Conservation (phyloP, 2,888 invertebrate genomes). For the Pogonocherus hispidulus region DNA sequence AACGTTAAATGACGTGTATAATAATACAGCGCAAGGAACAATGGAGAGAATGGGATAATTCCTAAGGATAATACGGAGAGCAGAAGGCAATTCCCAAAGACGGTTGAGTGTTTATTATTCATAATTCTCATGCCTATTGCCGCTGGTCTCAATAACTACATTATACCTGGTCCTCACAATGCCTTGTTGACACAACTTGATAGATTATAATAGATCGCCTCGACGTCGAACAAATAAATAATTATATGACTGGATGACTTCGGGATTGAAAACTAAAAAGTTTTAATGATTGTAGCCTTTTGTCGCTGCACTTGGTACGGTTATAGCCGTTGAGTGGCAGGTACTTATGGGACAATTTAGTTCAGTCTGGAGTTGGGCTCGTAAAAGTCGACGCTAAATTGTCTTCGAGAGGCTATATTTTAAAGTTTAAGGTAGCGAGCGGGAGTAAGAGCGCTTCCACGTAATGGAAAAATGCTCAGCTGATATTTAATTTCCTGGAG, state of each 20-base stretch:
- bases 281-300: conserved; percentile 55
- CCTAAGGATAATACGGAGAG: neutral
- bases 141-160: conserved; percentile 47
- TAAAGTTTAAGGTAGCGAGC: conserved; percentile 24
- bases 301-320: conserved; percentile 50
- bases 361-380: conserved; percentile 8
- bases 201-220: conserved; percentile 59
- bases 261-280: conserved; percentile 52
- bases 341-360: conserved; percentile 48
- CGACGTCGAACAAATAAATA: conserved; percentile 55
- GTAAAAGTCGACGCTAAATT: conserved; percentile 24
- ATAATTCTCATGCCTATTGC: conserved; percentile 42
- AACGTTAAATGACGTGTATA: conserved; percentile 27
- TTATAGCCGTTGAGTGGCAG: conserved; percentile 57
- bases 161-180: conserved; percentile 59
- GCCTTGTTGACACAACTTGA: conserved; percentile 57
- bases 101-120: conserved; percentile 44
- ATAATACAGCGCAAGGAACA: conserved; percentile 17
- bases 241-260: conserved; percentile 57
- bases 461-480: conserved; percentile 6
- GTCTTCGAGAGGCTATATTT: conserved; percentile 7
- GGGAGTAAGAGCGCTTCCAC: neutral
- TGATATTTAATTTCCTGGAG: neutral
- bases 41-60: conserved; percentile 11
- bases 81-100: conserved; percentile 33